Evolutionary conservation across 2,113 vertebrate genomes (phyloP).

Genomic region (Turnix velox): DNA sequence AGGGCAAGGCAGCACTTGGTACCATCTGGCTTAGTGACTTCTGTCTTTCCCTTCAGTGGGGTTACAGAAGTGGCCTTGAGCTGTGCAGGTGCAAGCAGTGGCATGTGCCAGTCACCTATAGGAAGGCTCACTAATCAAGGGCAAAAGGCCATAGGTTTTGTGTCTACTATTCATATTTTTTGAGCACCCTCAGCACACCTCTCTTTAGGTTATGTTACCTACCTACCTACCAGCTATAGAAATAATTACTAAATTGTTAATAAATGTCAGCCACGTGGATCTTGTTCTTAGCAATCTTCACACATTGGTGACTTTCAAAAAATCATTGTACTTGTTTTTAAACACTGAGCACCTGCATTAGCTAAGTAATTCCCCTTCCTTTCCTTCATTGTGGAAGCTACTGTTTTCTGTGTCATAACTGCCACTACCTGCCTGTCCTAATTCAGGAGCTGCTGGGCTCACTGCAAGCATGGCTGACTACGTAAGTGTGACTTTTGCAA

Average conservation of each 20-base stretch:
- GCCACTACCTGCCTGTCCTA: neutral
- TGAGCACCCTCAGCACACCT: neutral
- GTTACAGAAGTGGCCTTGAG: neutral
- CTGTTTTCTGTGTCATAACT: neutral
- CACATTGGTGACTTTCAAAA: neutral
- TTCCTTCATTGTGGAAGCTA: neutral
- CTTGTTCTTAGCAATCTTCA: neutral
- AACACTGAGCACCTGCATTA: neutral
- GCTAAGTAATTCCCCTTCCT: neutral
- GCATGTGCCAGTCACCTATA: neutral
- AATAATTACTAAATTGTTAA: neutral
- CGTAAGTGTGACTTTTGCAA: neutral
- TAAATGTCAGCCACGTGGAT: neutral
- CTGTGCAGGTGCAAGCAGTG: neutral
- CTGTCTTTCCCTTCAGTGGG: neutral
- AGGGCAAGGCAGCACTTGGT: neutral
- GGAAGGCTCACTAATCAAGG: neutral
- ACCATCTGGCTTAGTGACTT: neutral
- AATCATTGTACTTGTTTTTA: neutral
- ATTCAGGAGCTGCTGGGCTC: neutral
- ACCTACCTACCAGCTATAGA: neutral
- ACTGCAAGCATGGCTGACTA: neutral
- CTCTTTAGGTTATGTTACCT: neutral
- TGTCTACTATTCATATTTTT: neutral
- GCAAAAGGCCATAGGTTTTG: neutral